A percentile compares a stretch with the other conserved stretches of the same genome.
phyloP scores from a whole-genome alignment of 2,888 invertebrate species.

The Cryptocephalus primarius region DNA sequence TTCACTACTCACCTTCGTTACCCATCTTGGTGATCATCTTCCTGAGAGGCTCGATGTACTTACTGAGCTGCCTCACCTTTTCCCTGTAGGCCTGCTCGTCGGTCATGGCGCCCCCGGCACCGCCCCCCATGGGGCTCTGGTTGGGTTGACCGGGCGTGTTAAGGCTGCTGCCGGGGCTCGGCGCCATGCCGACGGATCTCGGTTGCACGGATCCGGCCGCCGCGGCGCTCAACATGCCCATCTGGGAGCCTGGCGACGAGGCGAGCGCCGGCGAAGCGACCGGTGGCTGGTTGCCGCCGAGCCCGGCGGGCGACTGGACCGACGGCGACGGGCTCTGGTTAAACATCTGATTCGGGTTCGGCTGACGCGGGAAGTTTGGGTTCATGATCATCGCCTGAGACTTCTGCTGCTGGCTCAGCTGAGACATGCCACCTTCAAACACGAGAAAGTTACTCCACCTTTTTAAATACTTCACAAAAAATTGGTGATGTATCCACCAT shows the following conservation, averaged over 20 bases:
- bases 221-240: constrained; percentile 42
- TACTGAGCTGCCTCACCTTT: constrained; percentile 84
- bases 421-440: constrained; percentile 27
- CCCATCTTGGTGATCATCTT: constrained; percentile 84
- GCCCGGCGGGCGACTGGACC: constrained; percentile 56
- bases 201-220: constrained; percentile 42
- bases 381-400: constrained; percentile 13
- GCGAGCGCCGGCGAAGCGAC: constrained; percentile 59
- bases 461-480: too few species aligned
- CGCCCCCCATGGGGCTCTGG: constrained; percentile 50
- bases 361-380: constrained; percentile 43
- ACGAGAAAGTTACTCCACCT: not conserved
- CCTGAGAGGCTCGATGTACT: constrained; percentile 86
- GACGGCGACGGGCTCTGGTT: constrained; percentile 72
- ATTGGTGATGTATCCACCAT: not conserved
- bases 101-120: constrained; percentile 43
- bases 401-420: constrained; percentile 20
- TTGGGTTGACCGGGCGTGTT: constrained; percentile 56
- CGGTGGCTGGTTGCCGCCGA: constrained; percentile 28
- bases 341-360: constrained; percentile 65
- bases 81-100: constrained; percentile 89
- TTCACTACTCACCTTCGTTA: constrained; percentile 58
- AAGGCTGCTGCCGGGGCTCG: constrained; percentile 74
- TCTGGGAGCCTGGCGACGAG: constrained; percentile 56
- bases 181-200: constrained; percentile 51